These are phyloP conservation scores for Tauraco hartlaubi DNA, from an alignment of 2,797 vertebrate genomes.

Conservation along the genomic window DNA sequence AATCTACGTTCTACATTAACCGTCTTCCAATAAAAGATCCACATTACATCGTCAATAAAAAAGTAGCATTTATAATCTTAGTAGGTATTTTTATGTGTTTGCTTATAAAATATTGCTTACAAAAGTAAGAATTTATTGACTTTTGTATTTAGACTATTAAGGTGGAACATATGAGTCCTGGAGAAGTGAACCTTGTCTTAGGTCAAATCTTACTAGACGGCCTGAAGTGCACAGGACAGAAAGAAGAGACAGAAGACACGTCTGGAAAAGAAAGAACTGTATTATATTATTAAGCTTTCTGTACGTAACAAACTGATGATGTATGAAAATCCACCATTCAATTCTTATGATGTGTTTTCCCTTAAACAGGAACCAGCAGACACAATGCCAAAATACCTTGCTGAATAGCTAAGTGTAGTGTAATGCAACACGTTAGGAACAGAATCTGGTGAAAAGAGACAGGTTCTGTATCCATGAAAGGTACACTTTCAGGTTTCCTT, in stretches of 20 bases:
- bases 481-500: not conserved
- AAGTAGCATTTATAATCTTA: not conserved
- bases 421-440: not conserved
- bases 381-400: slow-evolving; percentile 23
- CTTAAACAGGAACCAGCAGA: not conserved
- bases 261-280: not conserved
- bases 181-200: not conserved
- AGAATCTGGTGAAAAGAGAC: not conserved
- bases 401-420: not conserved
- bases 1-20: not conserved
- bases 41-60: not conserved
- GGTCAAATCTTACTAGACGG: not conserved
- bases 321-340: not conserved
- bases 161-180: not conserved
- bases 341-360: not conserved
- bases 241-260: not conserved
- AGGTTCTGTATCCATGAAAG: not conserved
- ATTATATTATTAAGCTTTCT: not conserved
- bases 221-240: not conserved
- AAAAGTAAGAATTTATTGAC: not conserved
- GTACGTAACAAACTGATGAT: not conserved
- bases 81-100: not conserved
- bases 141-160: not conserved
- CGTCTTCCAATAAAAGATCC: not conserved
- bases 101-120: not conserved